These are phyloP conservation scores for Copidosoma aretas DNA, from an alignment of 2,888 invertebrate genomes.

Conservation along the genomic window DNA sequence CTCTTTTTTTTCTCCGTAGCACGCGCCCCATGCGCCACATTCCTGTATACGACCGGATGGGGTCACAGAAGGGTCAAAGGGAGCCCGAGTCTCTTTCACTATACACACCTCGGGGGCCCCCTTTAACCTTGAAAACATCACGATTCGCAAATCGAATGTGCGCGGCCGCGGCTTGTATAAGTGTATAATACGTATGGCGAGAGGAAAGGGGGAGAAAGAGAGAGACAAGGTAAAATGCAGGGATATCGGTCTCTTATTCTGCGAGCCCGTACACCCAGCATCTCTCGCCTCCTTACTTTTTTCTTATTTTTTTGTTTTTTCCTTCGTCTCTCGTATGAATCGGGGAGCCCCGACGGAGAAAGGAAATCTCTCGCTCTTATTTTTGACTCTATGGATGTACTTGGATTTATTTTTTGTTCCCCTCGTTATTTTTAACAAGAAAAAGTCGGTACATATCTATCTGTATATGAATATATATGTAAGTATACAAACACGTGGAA, in stretches of 20 bases:
- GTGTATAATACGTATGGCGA: neutral
- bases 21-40: neutral
- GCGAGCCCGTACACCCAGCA: neutral
- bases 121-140: conserved; percentile 38
- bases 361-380: conserved; percentile 37
- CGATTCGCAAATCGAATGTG: conserved; percentile 38
- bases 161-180: conserved; percentile 6
- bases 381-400: conserved; percentile 3
- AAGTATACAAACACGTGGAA: too few relatives aligned
- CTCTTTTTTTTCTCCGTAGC: neutral
- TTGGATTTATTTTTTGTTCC: too few relatives aligned
- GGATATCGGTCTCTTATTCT: neutral
- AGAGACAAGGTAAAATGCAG: neutral
- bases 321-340: too few relatives aligned
- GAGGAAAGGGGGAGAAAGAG: neutral
- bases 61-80: conserved; percentile 44
- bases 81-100: conserved; percentile 11
- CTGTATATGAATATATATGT: too few relatives aligned
- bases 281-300: neutral
- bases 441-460: too few relatives aligned
- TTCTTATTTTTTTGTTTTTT: too few relatives aligned
- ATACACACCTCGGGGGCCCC: conserved; percentile 12
- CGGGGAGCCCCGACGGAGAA: conserved; percentile 22
- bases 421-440: too few relatives aligned
- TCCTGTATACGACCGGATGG: neutral